Evolutionary conservation across 2,797 vertebrate genomes (phyloP).

Genomic region (Pseudocheirus occidentalis): DNA sequence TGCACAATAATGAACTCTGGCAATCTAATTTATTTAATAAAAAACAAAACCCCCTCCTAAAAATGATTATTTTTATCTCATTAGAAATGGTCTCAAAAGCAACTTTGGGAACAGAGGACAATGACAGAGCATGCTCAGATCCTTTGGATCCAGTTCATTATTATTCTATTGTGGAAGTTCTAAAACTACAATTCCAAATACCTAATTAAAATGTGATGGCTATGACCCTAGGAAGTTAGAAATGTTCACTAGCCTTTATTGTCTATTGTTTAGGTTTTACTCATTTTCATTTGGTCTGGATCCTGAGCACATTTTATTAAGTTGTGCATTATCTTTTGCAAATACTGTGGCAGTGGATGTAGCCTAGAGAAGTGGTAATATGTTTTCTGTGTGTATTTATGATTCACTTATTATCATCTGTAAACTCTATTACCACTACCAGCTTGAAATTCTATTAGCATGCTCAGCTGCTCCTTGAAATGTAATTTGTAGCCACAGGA

Average conservation of each 20-base stretch:
- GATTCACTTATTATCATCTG: slow-evolving; percentile 54
- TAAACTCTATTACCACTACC: slow-evolving; percentile 36
- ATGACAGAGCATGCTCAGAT: background rate
- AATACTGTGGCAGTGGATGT: background rate
- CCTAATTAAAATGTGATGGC: background rate
- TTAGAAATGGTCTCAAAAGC: background rate
- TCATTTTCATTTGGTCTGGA: slow-evolving; percentile 22
- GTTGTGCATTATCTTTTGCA: slow-evolving; percentile 4
- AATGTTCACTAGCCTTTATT: background rate
- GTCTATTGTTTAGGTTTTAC: background rate
- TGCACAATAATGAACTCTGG: background rate
- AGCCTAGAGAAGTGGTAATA: slow-evolving; percentile 35
- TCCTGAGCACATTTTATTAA: background rate
- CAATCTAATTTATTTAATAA: background rate
- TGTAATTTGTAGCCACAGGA: slow-evolving; percentile 66
- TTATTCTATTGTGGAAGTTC: slow-evolving; percentile 23
- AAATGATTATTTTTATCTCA: background rate
- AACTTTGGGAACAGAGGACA: background rate
- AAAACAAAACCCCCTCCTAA: background rate
- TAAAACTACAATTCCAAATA: slow-evolving; percentile 38
- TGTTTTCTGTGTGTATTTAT: slow-evolving; percentile 53
- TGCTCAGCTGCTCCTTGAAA: slow-evolving; percentile 64
- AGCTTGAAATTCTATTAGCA: slow-evolving; percentile 57
- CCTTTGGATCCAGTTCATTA: background rate
- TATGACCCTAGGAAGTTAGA: background rate